A percentile compares a stretch with the other conserved stretches of the same genome.
Evolutionary conservation across 2,888 invertebrate genomes (phyloP).

Genomic region (Apamea monoglypha): DNA sequence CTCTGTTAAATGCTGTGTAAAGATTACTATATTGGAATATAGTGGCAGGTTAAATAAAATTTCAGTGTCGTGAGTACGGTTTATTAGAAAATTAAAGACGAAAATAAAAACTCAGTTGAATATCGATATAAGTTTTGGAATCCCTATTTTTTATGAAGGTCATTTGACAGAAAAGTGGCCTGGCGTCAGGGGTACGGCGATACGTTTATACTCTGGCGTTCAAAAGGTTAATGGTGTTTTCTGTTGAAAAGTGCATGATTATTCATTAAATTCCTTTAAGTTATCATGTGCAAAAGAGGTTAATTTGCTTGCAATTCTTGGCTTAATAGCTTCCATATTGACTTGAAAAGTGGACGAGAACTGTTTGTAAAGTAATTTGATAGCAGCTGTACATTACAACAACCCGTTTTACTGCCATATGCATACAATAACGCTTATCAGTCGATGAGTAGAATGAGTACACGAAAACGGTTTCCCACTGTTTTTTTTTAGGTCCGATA

Average conservation of each 20-base stretch:
- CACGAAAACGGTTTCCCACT: conserved; percentile 39
- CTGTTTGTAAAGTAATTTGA: conserved; percentile 30
- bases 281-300: not conserved
- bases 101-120: too few species aligned
- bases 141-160: too few species aligned
- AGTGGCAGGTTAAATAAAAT: too few species aligned
- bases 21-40: too few species aligned
- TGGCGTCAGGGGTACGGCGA: too few species aligned
- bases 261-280: conserved; percentile 12
- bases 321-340: not conserved
- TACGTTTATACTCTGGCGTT: too few species aligned
- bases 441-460: conserved; percentile 39
- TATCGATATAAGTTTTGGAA: too few species aligned
- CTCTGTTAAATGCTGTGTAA: too few species aligned
- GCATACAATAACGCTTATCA: conserved; percentile 57
- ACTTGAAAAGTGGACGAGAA: not conserved
- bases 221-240: conserved; percentile 20
- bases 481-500: conserved; percentile 16
- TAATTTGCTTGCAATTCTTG: conserved; percentile 2
- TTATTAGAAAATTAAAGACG: too few species aligned
- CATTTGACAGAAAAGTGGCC: too few species aligned
- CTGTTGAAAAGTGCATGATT: conserved; percentile 32
- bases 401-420: conserved; percentile 56
- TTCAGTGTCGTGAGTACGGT: too few species aligned
- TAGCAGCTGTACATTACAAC: conserved; percentile 44